Percentiles rank a stretch among this genome's conserved stretches.
phyloP scores from a whole-genome alignment of 2,797 vertebrate genomes.

The Jordanella pulchra region DNA sequence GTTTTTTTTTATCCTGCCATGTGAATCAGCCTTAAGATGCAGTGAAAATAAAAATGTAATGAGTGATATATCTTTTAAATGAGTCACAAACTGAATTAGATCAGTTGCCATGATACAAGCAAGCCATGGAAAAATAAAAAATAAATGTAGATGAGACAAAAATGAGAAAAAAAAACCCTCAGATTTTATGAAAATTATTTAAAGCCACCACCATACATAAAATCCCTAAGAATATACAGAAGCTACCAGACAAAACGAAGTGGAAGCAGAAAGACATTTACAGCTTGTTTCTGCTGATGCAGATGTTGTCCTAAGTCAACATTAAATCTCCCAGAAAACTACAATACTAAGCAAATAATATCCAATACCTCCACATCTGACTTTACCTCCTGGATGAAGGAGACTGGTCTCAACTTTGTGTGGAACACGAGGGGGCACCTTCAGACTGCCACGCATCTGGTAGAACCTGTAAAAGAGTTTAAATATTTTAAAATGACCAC shows the following conservation, averaged over 20 bases:
- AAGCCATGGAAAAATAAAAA: background rate
- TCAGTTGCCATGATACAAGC: background rate
- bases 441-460: slow-evolving; percentile 92
- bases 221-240: background rate
- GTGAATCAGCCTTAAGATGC: background rate
- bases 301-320: background rate
- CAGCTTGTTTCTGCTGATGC: background rate
- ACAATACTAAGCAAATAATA: background rate
- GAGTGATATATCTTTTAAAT: background rate
- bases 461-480: slow-evolving; percentile 86
- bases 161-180: too few relatives aligned
- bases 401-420: slow-evolving; percentile 95
- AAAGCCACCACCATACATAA: background rate
- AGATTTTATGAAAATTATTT: background rate
- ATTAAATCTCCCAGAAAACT: background rate
- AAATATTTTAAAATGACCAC: slow-evolving; percentile 6
- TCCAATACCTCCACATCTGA: background rate
- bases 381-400: slow-evolving; percentile 88
- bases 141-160: too few relatives aligned
- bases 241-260: background rate
- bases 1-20: too few relatives aligned
- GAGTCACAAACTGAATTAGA: background rate
- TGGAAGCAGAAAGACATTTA: background rate
- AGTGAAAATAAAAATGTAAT: background rate
- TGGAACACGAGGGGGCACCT: slow-evolving; percentile 92